Evolutionary conservation across 1,140 invertebrate species (phyloP).

Genomic region (Drosophila hydei): DNA sequence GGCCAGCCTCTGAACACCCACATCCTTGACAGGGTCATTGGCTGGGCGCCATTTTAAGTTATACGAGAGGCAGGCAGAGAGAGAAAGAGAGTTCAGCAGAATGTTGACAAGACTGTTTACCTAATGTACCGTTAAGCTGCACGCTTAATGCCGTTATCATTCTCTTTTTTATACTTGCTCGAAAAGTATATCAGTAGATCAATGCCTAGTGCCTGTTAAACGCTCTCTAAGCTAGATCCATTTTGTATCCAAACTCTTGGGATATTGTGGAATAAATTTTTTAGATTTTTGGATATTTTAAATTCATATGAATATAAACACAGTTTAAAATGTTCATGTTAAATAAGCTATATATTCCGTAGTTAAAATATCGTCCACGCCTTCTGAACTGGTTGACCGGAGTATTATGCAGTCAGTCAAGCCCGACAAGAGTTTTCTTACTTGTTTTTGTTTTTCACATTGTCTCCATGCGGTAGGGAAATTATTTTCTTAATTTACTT

Average conservation of each 20-base stretch:
- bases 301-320: too few relatives aligned
- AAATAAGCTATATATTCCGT: too few relatives aligned
- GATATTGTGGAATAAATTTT: too few relatives aligned
- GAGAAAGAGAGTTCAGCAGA: slow-evolving; percentile 23
- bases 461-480: slow-evolving; percentile 42
- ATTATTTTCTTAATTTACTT: slow-evolving; percentile 74
- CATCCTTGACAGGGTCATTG: slow-evolving; percentile 52
- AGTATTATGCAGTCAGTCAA: too few relatives aligned
- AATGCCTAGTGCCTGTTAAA: too few relatives aligned
- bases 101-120: slow-evolving; percentile 76
- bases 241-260: too few relatives aligned
- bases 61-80: slow-evolving; percentile 14
- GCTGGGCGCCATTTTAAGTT: slow-evolving; percentile 48
- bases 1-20: slow-evolving; percentile 10
- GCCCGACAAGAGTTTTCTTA: slow-evolving; percentile 1
- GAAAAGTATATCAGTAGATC: neutral
- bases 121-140: slow-evolving; percentile 80
- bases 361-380: too few relatives aligned
- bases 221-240: too few relatives aligned
- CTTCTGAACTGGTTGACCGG: too few relatives aligned
- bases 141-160: slow-evolving; percentile 69
- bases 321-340: too few relatives aligned
- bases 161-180: slow-evolving; percentile 24
- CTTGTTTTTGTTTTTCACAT: slow-evolving; percentile 38
- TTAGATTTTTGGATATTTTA: too few relatives aligned